Evolutionary conservation across 2,113 vertebrate genomes (phyloP).

Genomic region (Ondatra zibethicus): DNA sequence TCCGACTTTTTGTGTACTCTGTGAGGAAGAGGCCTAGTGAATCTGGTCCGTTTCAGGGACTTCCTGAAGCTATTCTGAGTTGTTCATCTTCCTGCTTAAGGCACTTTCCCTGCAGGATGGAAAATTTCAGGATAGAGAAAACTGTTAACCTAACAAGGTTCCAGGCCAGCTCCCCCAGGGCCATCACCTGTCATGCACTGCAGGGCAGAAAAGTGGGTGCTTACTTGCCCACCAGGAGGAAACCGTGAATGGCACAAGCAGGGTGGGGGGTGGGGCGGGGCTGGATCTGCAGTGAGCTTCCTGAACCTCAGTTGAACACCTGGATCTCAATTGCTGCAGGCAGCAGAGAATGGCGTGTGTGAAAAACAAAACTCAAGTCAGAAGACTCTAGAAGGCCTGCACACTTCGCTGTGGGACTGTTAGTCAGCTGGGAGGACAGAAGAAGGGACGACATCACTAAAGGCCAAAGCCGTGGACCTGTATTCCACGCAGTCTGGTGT

Average conservation of each 20-base stretch:
- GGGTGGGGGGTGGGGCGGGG: too few species aligned
- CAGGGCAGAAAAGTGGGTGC: accelerated
- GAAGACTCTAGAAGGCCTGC: neutral
- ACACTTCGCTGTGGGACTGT: neutral
- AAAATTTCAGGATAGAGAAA: neutral
- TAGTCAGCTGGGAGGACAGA: neutral
- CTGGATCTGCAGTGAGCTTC: neutral
- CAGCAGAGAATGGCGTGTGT: accelerated
- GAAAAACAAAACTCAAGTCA: accelerated
- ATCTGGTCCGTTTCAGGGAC: neutral
- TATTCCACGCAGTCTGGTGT: accelerated
- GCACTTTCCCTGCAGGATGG: neutral
- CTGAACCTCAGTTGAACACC: neutral
- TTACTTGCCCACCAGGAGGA: neutral
- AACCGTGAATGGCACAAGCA: neutral
- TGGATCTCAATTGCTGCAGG: neutral
- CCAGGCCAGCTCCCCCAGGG: neutral
- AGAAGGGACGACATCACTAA: neutral
- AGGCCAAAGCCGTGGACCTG: neutral
- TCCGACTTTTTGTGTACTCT: neutral
- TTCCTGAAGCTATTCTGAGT: neutral
- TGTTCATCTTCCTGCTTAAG: neutral
- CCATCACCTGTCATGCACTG: neutral
- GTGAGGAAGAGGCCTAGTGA: neutral
- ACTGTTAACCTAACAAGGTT: neutral